phyloP scores from a whole-genome alignment of 2,113 vertebrate genomes.

The Rhombomys opimus region DNA sequence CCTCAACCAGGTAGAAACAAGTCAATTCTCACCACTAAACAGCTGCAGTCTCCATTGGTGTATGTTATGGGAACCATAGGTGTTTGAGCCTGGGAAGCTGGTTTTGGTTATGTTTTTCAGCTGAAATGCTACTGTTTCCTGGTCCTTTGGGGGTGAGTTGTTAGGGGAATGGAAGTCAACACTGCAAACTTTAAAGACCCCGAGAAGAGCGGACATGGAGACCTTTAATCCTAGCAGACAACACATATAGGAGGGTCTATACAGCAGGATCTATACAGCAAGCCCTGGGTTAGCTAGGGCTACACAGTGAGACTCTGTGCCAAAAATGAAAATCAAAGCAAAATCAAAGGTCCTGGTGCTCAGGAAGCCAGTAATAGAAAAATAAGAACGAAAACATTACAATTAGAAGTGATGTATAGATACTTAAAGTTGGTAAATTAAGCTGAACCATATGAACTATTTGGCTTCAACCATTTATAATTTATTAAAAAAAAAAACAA shows the following conservation, averaged over 20 bases:
- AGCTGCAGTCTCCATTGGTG: not conserved
- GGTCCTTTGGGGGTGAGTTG: not conserved
- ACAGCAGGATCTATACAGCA: not conserved
- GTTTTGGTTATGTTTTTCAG: not conserved
- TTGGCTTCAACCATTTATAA: slow-evolving; percentile 1
- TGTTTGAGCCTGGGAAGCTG: not conserved
- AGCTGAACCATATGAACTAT: not conserved
- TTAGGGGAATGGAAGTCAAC: not conserved
- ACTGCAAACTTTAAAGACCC: not conserved
- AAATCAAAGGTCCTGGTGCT: not conserved
- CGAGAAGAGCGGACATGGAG: not conserved
- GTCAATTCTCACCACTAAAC: not conserved
- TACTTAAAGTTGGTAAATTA: not conserved
- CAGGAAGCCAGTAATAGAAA: slow-evolving; percentile 46
- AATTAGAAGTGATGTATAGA: slow-evolving; percentile 57
- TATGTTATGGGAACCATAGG: not conserved
- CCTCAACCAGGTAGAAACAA: slow-evolving; percentile 16
- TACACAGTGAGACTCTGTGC: not conserved
- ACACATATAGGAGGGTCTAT: not conserved
- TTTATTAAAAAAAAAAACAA: not conserved
- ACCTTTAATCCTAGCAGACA: not conserved
- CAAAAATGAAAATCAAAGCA: not conserved
- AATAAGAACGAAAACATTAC: slow-evolving; percentile 58
- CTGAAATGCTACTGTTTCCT: not conserved
- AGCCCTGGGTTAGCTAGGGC: not conserved